These are phyloP conservation scores for Hirtodrosophila confusa DNA, from an alignment of 2,888 invertebrate genomes.

Conservation along the genomic window DNA sequence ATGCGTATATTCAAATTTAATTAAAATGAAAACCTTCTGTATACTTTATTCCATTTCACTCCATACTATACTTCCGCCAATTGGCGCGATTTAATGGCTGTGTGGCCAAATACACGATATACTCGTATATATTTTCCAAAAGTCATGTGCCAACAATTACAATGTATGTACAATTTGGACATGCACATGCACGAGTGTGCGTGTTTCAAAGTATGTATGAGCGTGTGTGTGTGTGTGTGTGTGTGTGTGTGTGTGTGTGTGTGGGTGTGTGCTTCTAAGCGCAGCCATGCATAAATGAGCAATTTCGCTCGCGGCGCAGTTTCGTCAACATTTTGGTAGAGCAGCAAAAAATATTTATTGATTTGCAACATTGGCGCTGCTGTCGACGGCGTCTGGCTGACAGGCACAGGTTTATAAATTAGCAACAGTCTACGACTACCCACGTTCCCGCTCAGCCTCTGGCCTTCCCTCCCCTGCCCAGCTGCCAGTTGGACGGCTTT, in stretches of 20 bases:
- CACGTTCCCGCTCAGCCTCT: background rate
- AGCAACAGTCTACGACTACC: conserved; percentile 59
- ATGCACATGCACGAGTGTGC: conserved; percentile 20
- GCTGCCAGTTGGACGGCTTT: conserved; percentile 17
- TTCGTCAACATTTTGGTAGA: conserved; percentile 73
- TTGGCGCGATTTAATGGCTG: too few species aligned
- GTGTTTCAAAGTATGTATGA: conserved; percentile 1
- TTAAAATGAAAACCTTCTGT: conserved; percentile 4
- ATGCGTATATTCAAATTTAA: conserved; percentile 6
- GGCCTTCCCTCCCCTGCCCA: background rate
- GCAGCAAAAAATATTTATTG: conserved; percentile 67
- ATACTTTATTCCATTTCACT: too few species aligned
- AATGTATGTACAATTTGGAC: conserved; percentile 48
- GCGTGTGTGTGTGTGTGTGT: conserved; percentile 8
- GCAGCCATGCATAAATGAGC: conserved; percentile 79
- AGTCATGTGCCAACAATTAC: conserved; percentile 73
- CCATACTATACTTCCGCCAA: too few species aligned
- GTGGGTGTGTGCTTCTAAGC: conserved; percentile 53
- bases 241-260: conserved; percentile 18
- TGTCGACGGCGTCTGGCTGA: conserved; percentile 45
- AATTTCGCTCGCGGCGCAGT: conserved; percentile 68
- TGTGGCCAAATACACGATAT: background rate
- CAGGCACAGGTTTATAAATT: conserved; percentile 72
- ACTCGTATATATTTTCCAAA: conserved; percentile 32
- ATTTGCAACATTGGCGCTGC: conserved; percentile 68